Evolutionary conservation across 1,140 invertebrate species (phyloP).

Genomic region (Neoseiulus cucumeris): DNA sequence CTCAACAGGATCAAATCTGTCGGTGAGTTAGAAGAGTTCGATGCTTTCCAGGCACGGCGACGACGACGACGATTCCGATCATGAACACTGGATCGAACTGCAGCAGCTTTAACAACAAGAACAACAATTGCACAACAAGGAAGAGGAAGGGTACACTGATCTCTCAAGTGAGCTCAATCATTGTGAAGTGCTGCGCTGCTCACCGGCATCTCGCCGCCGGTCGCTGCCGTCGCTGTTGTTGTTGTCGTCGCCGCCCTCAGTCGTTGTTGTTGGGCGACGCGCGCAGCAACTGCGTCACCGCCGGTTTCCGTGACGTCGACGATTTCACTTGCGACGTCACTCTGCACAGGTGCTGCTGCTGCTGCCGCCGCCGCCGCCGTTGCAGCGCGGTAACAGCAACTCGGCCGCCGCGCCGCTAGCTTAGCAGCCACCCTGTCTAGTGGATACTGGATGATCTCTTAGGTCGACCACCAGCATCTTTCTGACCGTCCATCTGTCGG

Average conservation of each 20-base stretch:
- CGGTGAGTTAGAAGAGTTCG: too few relatives aligned
- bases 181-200: background rate
- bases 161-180: background rate
- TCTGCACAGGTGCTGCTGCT: too few relatives aligned
- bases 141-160: background rate
- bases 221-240: slow-evolving; percentile 47
- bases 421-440: too few relatives aligned
- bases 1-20: too few relatives aligned
- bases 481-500: too few relatives aligned
- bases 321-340: too few relatives aligned
- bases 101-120: background rate
- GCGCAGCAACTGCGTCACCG: too few relatives aligned
- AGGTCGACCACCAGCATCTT: too few relatives aligned
- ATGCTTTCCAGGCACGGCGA: too few relatives aligned
- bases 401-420: background rate
- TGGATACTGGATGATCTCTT: too few relatives aligned
- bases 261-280: too few relatives aligned
- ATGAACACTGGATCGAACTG: slow-evolving; percentile 13
- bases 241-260: background rate
- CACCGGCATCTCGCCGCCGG: background rate
- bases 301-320: too few relatives aligned
- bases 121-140: background rate
- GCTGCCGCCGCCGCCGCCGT: background rate
- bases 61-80: slow-evolving; percentile 15
- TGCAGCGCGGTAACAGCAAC: background rate